Evolutionary conservation across 1,140 invertebrate species (phyloP).

Genomic region (Drosophila kanapiae): DNA sequence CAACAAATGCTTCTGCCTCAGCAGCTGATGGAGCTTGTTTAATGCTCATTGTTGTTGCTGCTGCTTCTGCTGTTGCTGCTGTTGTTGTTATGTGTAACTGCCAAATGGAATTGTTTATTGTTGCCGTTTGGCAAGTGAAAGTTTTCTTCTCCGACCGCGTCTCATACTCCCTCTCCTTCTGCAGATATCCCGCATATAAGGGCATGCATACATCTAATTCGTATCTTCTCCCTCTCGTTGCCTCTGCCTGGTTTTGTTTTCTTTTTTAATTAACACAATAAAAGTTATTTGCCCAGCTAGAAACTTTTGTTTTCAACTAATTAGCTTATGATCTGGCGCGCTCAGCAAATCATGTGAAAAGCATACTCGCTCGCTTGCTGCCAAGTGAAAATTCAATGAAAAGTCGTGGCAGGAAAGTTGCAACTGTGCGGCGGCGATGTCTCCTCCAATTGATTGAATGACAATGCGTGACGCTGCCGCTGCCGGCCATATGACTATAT

Average conservation of each 20-base stretch:
- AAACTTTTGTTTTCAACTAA: slow-evolving; percentile 72
- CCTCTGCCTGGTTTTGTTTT: slow-evolving; percentile 64
- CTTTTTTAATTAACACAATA: slow-evolving; percentile 81
- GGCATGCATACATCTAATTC: slow-evolving; percentile 62
- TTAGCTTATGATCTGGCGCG: slow-evolving; percentile 59
- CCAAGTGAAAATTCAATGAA: slow-evolving; percentile 81
- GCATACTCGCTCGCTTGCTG: slow-evolving; percentile 10
- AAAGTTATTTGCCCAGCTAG: slow-evolving; percentile 59
- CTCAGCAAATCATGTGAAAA: slow-evolving; percentile 77
- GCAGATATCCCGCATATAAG: slow-evolving; percentile 68
- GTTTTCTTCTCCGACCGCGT: slow-evolving; percentile 56
- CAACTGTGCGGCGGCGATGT: slow-evolving; percentile 30
- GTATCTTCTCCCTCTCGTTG: slow-evolving; percentile 21
- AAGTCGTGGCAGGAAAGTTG: slow-evolving; percentile 57
- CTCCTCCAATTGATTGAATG: slow-evolving; percentile 73
- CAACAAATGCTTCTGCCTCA: slow-evolving; percentile 53
- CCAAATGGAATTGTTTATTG: slow-evolving; percentile 71
- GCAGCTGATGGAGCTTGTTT: slow-evolving; percentile 58
- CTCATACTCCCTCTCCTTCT: slow-evolving; percentile 42
- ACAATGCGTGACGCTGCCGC: slow-evolving; percentile 62
- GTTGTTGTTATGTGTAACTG: slow-evolving; percentile 74
- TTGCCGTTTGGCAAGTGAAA: slow-evolving; percentile 78
- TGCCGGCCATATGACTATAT: slow-evolving; percentile 19
- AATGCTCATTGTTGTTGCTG: slow-evolving; percentile 43
- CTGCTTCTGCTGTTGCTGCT: slow-evolving; percentile 24